Evolutionary conservation across 2,113 vertebrate species (phyloP).

Genomic region (Acrocephalus arundinaceus): DNA sequence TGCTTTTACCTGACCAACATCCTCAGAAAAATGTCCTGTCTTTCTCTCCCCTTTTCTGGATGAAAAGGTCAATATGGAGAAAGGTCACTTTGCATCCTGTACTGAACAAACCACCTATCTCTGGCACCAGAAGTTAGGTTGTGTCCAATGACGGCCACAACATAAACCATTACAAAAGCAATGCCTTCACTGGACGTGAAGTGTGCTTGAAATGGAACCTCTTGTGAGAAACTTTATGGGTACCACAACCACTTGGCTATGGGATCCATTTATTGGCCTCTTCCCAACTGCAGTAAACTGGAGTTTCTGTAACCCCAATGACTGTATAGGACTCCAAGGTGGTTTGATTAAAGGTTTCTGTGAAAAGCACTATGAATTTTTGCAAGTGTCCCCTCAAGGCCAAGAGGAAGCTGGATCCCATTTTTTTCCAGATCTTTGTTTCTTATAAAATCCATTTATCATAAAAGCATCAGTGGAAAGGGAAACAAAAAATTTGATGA

Average conservation of each 20-base stretch:
- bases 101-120: neutral
- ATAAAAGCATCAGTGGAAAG: neutral
- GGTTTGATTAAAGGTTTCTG: neutral
- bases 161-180: slow-evolving; percentile 9
- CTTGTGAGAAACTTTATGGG: neutral
- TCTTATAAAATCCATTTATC: slow-evolving; percentile 3
- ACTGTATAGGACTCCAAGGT: neutral
- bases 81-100: neutral
- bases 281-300: neutral
- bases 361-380: neutral
- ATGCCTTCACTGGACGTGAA: neutral
- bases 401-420: neutral
- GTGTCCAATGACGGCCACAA: neutral
- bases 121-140: neutral
- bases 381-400: neutral
- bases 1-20: neutral
- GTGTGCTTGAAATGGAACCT: neutral
- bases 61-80: neutral
- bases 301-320: neutral
- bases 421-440: neutral
- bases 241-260: neutral
- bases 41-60: neutral
- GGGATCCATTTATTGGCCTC: neutral
- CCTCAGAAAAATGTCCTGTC: neutral
- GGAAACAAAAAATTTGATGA: neutral